phyloP scores from a whole-genome alignment of 2,797 vertebrate genomes.

The Brachyrhaphis roseni region DNA sequence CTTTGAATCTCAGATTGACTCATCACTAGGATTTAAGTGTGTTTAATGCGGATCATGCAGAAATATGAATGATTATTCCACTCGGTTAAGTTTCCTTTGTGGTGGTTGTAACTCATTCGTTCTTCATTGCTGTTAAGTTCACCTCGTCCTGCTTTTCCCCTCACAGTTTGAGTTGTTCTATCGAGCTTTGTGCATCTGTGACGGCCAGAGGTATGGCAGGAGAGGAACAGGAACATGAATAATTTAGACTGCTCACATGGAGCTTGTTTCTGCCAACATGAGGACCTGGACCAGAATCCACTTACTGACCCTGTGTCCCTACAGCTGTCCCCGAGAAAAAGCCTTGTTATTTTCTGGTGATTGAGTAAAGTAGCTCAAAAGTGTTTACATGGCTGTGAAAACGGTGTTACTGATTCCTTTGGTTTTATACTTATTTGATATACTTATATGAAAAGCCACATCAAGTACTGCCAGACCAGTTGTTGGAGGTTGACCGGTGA shows the following conservation, averaged over 20 bases:
- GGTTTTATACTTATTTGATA: background rate
- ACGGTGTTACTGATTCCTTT: background rate
- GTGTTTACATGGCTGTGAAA: background rate
- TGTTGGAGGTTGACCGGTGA: background rate
- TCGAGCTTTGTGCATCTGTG: slow-evolving; percentile 18
- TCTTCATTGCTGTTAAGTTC: slow-evolving; percentile 15
- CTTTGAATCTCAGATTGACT: background rate
- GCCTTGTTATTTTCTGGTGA: background rate
- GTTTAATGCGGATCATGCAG: slow-evolving; percentile 35
- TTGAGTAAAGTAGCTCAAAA: background rate
- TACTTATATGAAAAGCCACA: background rate
- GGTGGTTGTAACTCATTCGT: background rate
- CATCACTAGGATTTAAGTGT: background rate
- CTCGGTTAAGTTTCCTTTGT: background rate
- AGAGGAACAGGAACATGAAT: slow-evolving; percentile 51
- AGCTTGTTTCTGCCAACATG: slow-evolving; percentile 28
- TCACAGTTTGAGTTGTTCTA: slow-evolving; percentile 19
- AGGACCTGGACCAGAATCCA: slow-evolving; percentile 50
- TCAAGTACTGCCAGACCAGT: background rate
- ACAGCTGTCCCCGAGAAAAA: slow-evolving; percentile 21
- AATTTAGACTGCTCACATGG: slow-evolving; percentile 57
- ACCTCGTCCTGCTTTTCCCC: slow-evolving; percentile 19
- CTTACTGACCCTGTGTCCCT: slow-evolving; percentile 33
- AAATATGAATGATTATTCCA: background rate
- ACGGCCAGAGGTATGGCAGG: slow-evolving; percentile 17